Evolutionary conservation across 2,888 invertebrate genomes (phyloP).

Genomic region (Mythimna impura): DNA sequence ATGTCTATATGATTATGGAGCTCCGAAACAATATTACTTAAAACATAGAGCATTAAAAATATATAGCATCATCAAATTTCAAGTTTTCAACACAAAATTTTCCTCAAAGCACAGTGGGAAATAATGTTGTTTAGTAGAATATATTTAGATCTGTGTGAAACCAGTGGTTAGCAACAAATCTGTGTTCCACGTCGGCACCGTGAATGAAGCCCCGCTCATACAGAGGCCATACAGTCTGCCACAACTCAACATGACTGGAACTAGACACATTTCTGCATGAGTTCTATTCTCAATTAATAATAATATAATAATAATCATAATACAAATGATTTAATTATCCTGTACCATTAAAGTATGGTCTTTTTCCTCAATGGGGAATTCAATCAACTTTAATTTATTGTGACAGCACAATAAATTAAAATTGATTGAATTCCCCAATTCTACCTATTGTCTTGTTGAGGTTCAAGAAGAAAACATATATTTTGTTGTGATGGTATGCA

Average conservation of each 20-base stretch:
- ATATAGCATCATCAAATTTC: not conserved
- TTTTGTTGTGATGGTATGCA: not conserved
- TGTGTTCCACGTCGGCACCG: not conserved
- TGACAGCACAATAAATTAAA: too few relatives aligned
- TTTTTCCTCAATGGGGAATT: conserved; percentile 8
- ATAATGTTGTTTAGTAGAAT: not conserved
- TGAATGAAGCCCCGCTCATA: conserved; percentile 22
- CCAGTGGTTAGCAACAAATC: not conserved
- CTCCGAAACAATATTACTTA: not conserved
- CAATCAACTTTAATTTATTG: not conserved
- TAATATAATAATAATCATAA: too few relatives aligned
- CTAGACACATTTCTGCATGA: not conserved
- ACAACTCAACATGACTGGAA: too few relatives aligned
- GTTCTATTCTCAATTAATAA: not conserved
- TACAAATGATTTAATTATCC: conserved; percentile 18
- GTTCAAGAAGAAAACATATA: conserved; percentile 10
- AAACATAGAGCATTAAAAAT: too few relatives aligned
- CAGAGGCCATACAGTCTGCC: conserved; percentile 22
- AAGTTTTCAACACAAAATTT: not conserved
- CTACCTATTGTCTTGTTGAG: conserved; percentile 18
- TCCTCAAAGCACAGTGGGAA: not conserved
- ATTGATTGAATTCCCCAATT: too few relatives aligned
- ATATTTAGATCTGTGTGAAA: not conserved
- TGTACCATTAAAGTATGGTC: conserved; percentile 3
- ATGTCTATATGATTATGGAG: not conserved